These are phyloP conservation scores for Schizothorax lantsangensis DNA, from an alignment of 2,797 vertebrate species.

Conservation along the genomic window DNA sequence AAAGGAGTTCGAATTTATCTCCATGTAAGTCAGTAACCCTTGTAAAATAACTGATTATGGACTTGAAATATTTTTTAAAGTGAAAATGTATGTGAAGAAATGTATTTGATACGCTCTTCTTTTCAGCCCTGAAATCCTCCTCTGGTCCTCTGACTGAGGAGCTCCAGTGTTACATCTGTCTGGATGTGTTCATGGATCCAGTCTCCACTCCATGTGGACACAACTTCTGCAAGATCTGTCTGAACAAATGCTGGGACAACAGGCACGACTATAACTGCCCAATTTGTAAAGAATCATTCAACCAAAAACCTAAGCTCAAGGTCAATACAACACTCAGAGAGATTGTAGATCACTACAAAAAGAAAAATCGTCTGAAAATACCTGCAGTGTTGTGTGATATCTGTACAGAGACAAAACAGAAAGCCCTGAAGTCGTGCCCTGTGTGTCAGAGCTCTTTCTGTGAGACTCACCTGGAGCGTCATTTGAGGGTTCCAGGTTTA, in stretches of 20 bases:
- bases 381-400: slow-evolving; percentile 9
- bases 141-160: not conserved
- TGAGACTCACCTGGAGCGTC: slow-evolving; percentile 27
- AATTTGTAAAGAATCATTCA: slow-evolving; percentile 42
- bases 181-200: slow-evolving; percentile 33
- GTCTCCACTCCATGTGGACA: slow-evolving; percentile 27
- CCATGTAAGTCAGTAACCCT: not conserved
- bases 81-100: too few relatives aligned
- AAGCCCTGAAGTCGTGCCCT: slow-evolving; percentile 31
- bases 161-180: not conserved
- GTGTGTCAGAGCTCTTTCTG: slow-evolving; percentile 24
- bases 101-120: not conserved
- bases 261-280: slow-evolving; percentile 1
- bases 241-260: not conserved
- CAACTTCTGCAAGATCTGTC: slow-evolving; percentile 24
- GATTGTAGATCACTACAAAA: slow-evolving; percentile 17
- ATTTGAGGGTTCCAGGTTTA: slow-evolving; percentile 14
- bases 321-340: slow-evolving; percentile 10
- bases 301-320: slow-evolving; percentile 28
- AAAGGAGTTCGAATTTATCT: not conserved
- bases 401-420: slow-evolving; percentile 18
- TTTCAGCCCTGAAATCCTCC: not conserved
- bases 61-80: too few relatives aligned
- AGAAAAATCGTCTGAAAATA: not conserved
- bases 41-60: not conserved